Evolutionary conservation across 2,113 vertebrate genomes (phyloP), one percentile per base, ranked within the genome.

Genomic region (Podiceps cristatus): DNA sequence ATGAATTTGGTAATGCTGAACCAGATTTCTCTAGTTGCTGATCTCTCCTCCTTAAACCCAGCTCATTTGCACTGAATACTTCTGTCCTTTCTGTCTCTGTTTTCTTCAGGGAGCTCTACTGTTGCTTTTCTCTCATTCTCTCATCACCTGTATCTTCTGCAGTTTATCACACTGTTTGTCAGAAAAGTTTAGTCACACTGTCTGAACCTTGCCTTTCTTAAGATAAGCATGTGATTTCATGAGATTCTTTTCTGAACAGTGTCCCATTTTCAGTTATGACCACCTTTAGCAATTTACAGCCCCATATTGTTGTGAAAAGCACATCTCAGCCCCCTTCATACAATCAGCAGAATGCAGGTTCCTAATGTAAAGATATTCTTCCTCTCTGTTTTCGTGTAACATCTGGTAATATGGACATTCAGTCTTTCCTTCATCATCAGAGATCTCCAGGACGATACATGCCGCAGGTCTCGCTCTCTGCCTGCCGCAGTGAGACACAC

Each of bases 381-480:
- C 56, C 31, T 59, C 35, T 77, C 75, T 45, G 6, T 5, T 76
- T 86, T 83, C 45, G 19, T 4, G 13, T 18, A 68, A 67, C 22
- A 11, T 75, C 58, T 76, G 56, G 12, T 53, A 40, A 93, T 28
- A 59, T 4, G 23, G 49, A 33, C 20, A 35, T 80, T 84, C 33
- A 73, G 20, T 75, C 11, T 24, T 55, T 56, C 35, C 33, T 95
- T 79, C 66, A 29, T 78, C 37, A 18, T 60, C 62, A 60, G 56
- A 82, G 31, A 35, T 55, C 8, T 79, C 11, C 49, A 56, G 47
- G 18, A 59, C 2, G 4, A 73, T 58, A 73, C 8, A 20, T 0
- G 9, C 5, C 28, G 17, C 22, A 45, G 75, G 66, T 73, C 58
- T 85, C 1, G 0, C 35, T 93, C 0, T 0, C 27, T 90, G 60